These are phyloP conservation scores for Corydoras maculifer DNA, from an alignment of 2,113 vertebrate genomes.

Conservation along the genomic window DNA sequence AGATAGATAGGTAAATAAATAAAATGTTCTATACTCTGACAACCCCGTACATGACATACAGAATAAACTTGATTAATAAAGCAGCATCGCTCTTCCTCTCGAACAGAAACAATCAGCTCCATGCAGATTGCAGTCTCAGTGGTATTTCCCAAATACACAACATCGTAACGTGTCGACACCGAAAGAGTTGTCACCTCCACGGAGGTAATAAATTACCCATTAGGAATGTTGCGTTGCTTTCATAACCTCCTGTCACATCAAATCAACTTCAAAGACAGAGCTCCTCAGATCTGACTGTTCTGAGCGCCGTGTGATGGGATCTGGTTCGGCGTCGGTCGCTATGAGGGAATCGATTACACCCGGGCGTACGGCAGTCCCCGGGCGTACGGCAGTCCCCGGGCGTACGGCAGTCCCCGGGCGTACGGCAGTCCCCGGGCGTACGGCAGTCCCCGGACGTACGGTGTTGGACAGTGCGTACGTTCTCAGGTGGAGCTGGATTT, in stretches of 20 bases:
- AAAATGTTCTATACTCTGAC: background rate
- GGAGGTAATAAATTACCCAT: slow-evolving; percentile 11
- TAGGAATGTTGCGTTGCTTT: background rate
- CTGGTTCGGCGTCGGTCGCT: background rate
- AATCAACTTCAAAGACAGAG: slow-evolving; percentile 1
- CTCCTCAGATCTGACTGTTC: background rate
- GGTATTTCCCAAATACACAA: slow-evolving; percentile 4
- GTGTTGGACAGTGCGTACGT: too few relatives aligned
- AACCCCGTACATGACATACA: background rate
- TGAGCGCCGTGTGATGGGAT: background rate
- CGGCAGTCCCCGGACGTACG: too few relatives aligned
- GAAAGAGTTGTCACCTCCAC: slow-evolving; percentile 4
- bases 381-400: too few relatives aligned
- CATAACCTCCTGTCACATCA: slow-evolving; percentile 15
- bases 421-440: too few relatives aligned
- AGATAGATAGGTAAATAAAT: too few relatives aligned
- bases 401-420: too few relatives aligned
- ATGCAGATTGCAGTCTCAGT: background rate
- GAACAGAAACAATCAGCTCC: background rate
- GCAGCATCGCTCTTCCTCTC: background rate
- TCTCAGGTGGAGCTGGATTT: too few relatives aligned
- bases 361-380: too few relatives aligned
- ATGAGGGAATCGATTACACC: background rate
- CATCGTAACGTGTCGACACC: background rate
- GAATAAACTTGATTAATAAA: background rate